Conservation (phyloP, 2,113 vertebrate genomes). For the Oxygymnocypris stewartii region DNA sequence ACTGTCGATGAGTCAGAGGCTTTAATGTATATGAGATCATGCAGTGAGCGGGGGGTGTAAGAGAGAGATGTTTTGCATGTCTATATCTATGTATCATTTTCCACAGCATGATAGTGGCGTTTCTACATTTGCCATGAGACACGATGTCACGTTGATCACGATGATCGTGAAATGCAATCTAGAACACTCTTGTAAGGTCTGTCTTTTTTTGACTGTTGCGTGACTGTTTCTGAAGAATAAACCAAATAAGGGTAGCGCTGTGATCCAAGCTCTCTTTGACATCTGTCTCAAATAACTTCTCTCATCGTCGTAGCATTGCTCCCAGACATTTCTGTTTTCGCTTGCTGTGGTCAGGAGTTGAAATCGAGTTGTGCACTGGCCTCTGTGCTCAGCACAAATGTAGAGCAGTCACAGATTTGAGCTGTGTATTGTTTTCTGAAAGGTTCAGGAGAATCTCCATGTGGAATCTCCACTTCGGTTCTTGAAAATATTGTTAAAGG, state of each 20-base stretch:
- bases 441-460: not conserved
- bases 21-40: not conserved
- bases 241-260: not conserved
- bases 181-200: not conserved
- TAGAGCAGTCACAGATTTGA: not conserved
- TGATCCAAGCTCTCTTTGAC: constrained; percentile 30
- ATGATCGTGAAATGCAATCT: not conserved
- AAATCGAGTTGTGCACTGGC: not conserved
- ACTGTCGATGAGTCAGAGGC: constrained; percentile 10
- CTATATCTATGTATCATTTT: not conserved
- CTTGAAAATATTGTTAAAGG: not conserved
- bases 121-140: not conserved
- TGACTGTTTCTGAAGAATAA: not conserved
- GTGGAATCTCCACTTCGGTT: not conserved
- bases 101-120: not conserved
- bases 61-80: not conserved
- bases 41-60: not conserved
- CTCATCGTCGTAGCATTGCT: not conserved
- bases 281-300: constrained; percentile 15
- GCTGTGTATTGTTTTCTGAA: not conserved
- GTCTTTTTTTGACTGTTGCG: not conserved
- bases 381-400: too few species aligned
- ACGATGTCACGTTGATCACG: not conserved
- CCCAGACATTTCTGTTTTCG: not conserved
- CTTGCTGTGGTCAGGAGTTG: constrained; percentile 2